Conservation (phyloP, 1,140 invertebrate species). For the Camponotus floridanus region DNA sequence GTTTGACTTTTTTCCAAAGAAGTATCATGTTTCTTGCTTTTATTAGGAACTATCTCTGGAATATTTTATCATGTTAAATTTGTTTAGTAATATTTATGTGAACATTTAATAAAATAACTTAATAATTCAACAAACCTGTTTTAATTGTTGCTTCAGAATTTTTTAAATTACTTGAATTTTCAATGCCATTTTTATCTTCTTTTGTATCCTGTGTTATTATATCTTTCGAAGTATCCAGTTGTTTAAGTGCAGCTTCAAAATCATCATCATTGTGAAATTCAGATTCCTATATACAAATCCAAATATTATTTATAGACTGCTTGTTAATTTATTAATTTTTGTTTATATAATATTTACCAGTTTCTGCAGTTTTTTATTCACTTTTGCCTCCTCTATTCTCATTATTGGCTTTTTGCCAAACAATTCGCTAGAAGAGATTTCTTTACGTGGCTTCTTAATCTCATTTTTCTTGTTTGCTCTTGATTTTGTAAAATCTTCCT, state of each 20-base stretch:
- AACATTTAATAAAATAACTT: background rate
- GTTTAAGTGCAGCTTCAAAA: conserved; percentile 89
- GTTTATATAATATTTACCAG: conserved; percentile 55
- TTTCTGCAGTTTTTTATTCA: conserved; percentile 66
- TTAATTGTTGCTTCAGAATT: background rate
- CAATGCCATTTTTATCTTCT: background rate
- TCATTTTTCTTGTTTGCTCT: conserved; percentile 24
- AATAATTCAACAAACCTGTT: conserved; percentile 4
- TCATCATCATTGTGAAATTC: conserved; percentile 88
- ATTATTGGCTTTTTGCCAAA: conserved; percentile 84
- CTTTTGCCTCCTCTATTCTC: conserved; percentile 75
- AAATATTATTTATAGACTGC: conserved; percentile 45
- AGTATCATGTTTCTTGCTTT: conserved; percentile 27
- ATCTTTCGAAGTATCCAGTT: conserved; percentile 86
- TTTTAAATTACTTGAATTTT: background rate
- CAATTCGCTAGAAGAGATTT: conserved; percentile 76
- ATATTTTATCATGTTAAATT: background rate
- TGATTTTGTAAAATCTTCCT: background rate
- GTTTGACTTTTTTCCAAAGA: conserved; percentile 25
- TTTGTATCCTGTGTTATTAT: background rate
- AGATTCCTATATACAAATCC: conserved; percentile 54
- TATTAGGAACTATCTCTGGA: conserved; percentile 21
- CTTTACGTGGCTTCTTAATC: conserved; percentile 44
- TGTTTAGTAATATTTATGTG: background rate
- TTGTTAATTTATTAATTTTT: conserved; percentile 1